Percentiles rank a stretch among this genome's conserved stretches.
Conservation (phyloP, 2,113 vertebrate genomes). For the Semicossyphus pulcher region DNA sequence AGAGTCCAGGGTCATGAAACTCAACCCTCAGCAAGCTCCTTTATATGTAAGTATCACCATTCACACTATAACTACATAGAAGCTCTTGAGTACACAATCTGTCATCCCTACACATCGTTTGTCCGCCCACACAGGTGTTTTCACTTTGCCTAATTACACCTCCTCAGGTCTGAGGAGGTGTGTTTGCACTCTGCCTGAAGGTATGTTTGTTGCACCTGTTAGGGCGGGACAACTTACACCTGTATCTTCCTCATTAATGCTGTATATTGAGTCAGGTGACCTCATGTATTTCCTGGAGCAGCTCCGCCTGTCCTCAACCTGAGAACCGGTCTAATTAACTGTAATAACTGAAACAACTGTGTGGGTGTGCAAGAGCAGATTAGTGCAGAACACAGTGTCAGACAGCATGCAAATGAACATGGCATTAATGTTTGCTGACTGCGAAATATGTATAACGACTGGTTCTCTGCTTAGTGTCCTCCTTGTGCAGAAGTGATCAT, state of each 20-base stretch:
- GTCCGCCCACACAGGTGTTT: conserved; percentile 1
- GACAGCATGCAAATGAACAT: conserved; percentile 4
- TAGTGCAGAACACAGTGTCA: background rate
- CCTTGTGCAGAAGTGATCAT: background rate
- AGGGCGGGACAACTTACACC: background rate
- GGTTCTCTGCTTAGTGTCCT: background rate
- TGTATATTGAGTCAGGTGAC: background rate
- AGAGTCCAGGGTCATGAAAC: conserved; percentile 98
- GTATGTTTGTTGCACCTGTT: conserved; percentile 9
- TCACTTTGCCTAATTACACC: background rate
- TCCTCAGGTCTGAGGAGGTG: background rate
- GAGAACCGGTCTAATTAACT: conserved; percentile 15
- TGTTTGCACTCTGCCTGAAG: background rate
- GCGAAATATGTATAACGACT: background rate
- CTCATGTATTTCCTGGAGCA: conserved; percentile 14
- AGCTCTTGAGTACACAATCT: background rate
- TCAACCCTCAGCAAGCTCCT: conserved; percentile 97
- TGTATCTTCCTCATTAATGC: conserved; percentile 18
- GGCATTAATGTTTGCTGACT: conserved; percentile 12
- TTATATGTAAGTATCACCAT: conserved; percentile 92
- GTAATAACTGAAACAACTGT: conserved; percentile 7
- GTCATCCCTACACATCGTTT: background rate
- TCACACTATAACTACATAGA: background rate
- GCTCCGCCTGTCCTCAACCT: conserved; percentile 1
- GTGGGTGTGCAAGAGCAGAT: background rate